Conservation (phyloP, 1,140 invertebrate species). For the Palaemon carinicauda region DNA sequence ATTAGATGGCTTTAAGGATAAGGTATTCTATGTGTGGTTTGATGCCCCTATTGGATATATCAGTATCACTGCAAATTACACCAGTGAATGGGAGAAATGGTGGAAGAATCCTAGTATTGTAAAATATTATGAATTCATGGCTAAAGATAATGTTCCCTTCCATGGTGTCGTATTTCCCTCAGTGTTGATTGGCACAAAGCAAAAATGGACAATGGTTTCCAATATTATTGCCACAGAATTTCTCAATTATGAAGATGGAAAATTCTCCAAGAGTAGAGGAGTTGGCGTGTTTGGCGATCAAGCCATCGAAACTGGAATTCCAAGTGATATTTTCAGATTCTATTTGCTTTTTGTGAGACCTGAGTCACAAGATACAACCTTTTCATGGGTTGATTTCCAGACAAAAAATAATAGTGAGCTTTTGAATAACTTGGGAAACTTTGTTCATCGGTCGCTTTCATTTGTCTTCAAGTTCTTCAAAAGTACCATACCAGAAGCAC, state of each 20-base stretch:
- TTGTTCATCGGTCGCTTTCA: constrained; percentile 89
- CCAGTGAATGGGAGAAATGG: constrained; percentile 90
- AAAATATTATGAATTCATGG: constrained; percentile 95
- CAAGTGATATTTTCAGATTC: constrained; percentile 96
- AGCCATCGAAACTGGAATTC: constrained; percentile 87
- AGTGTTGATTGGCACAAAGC: constrained; percentile 82
- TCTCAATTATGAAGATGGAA: constrained; percentile 99
- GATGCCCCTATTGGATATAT: constrained; percentile 98
- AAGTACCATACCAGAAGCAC: constrained; percentile 73
- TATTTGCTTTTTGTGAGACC: constrained; percentile 95
- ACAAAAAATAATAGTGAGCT: constrained; percentile 96
- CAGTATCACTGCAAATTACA: constrained; percentile 94
- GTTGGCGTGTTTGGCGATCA: constrained; percentile 98
- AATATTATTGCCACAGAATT: constrained; percentile 97
- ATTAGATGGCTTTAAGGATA: constrained; percentile 81
- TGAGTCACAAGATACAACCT: constrained; percentile 91
- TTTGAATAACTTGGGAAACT: constrained; percentile 98
- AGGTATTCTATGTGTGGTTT: constrained; percentile 99
- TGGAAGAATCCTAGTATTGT: constrained; percentile 88
- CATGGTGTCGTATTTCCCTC: constrained; percentile 97
- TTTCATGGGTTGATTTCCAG: constrained; percentile 92
- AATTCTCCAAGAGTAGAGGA: constrained; percentile 97
- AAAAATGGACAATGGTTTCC: constrained; percentile 83
- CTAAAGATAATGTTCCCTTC: constrained; percentile 99
- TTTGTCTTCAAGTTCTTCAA: constrained; percentile 90